Base-by-base conservation (phyloP, 2,113 vertebrate genomes). In the Rhynchomys soricoides region DNA sequence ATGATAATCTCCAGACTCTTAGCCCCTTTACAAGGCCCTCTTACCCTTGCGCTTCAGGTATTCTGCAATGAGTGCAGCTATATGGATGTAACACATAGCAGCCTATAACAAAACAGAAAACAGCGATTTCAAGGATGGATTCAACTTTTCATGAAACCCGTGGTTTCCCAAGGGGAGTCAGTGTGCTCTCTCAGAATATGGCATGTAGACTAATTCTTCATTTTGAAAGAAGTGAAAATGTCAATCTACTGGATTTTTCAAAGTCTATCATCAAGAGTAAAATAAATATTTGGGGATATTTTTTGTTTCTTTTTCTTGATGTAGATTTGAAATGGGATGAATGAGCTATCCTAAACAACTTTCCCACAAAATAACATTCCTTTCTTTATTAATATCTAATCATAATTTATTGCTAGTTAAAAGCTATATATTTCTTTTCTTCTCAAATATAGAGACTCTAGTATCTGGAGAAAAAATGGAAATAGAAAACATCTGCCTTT, bases 21-120 rank as follows among this genome's bases (percentile, higher is more conserved):
- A 5, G 3, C 74, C 37, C 5, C 89, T 89, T 57, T 62, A 77
- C 29, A 29, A 0, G 0, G 57, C 50, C 15, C 24, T 88, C 99
- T 99, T 97, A 99, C 99, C 99, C 99, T 99, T 99, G 97, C 99
- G 99, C 98, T 99, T 99, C 97, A 99, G 98, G 37, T 99, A 99
- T 94, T 99, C 99, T 0, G 99, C 99, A 43, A 99, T 99, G 95
- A 99, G 99, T 62, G 99, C 99, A 11, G 99, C 99, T 45, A 99
- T 99, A 95, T 99, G 99, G 98, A 99, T 99, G 95, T 99, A 99
- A 95, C 99, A 99, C 99, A 99, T 99, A 37, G 99, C 99, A 93
- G 99, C 99, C 99, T 99, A 98, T 21, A 98, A 97, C 0, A 1
- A 96, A 93, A 96, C 93, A 95, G 73, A 88, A 87, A 83, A 89